phyloP scores from a whole-genome alignment of 2,797 vertebrate species.

The Bradypus variegatus region DNA sequence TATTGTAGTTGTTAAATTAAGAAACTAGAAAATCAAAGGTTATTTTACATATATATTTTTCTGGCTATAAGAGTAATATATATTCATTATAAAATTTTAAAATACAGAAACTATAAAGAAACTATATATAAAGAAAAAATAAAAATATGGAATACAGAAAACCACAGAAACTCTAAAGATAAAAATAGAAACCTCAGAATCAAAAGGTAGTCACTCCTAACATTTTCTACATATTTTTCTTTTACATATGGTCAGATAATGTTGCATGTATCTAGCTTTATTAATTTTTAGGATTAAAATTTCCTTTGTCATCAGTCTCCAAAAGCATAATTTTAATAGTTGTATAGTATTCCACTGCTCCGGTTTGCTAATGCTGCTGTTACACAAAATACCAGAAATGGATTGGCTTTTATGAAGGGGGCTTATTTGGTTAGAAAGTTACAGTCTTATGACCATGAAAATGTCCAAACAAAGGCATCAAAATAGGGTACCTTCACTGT shows the following conservation, averaged over 20 bases:
- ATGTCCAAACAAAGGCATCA: no score
- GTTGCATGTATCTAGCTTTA: not conserved
- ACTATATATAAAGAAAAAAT: slow-evolving; percentile 32
- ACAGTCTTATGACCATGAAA: no score
- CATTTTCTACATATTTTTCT: not conserved
- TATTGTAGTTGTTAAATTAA: slow-evolving; percentile 18
- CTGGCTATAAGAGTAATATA: slow-evolving; percentile 59
- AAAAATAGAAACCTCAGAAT: slow-evolving; percentile 2
- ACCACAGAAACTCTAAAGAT: slow-evolving; percentile 27
- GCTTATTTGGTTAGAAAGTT: no score
- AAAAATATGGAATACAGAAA: not conserved
- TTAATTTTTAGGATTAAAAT: slow-evolving; percentile 13
- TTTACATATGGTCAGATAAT: not conserved
- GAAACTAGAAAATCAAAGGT: slow-evolving; percentile 41
- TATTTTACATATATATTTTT: slow-evolving; percentile 60
- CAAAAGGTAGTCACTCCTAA: not conserved
- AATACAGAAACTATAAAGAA: not conserved
- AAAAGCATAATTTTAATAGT: slow-evolving; percentile 14
- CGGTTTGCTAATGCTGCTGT: no score
- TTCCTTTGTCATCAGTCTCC: slow-evolving; percentile 20
- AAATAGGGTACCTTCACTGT: no score
- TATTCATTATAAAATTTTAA: slow-evolving; percentile 44
- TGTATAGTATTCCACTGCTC: not conserved
- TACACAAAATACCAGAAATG: no score
- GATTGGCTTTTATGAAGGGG: no score